phyloP scores from a whole-genome alignment of 2,888 invertebrate genomes.

The Crioceris asparagi region DNA sequence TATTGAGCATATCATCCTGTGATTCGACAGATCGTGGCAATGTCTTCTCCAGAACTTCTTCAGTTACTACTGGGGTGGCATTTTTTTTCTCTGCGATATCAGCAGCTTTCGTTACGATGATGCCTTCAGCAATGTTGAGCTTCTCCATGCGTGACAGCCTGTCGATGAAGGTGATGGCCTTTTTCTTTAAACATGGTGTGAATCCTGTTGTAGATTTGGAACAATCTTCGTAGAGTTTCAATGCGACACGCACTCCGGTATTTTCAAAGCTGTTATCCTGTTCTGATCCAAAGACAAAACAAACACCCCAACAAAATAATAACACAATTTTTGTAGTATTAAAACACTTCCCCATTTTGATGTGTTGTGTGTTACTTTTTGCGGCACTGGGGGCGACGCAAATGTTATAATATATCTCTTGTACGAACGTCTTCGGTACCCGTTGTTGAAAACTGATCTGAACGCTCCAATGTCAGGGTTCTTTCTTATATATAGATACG shows the following conservation, averaged over 20 bases:
- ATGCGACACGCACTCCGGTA: constrained; percentile 53
- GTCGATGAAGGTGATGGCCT: constrained; percentile 69
- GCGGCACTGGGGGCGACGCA: too few relatives aligned
- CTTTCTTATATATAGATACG: too few relatives aligned
- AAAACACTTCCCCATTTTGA: too few relatives aligned
- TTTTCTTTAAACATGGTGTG: constrained; percentile 68
- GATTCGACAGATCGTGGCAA: constrained; percentile 50
- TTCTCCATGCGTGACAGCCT: constrained; percentile 61
- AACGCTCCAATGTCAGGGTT: too few relatives aligned
- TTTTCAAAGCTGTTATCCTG: too few relatives aligned
- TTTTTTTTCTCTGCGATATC: constrained; percentile 47
- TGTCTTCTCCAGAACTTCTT: constrained; percentile 58
- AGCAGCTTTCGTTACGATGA: constrained; percentile 51
- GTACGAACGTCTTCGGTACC: too few relatives aligned
- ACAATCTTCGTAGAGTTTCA: constrained; percentile 71
- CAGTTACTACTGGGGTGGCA: constrained; percentile 49
- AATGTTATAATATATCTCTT: too few relatives aligned
- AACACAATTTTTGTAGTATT: too few relatives aligned
- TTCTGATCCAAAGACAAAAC: too few relatives aligned
- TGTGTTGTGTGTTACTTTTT: too few relatives aligned
- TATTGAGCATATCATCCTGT: constrained; percentile 56
- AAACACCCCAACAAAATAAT: too few relatives aligned
- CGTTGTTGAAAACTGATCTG: too few relatives aligned
- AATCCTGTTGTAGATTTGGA: constrained; percentile 57
- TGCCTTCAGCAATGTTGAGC: constrained; percentile 50